Evolutionary conservation across 1,140 invertebrate species (phyloP), one percentile per base, ranked within the genome.

Genomic region (Yoshiicerus persimilis): DNA sequence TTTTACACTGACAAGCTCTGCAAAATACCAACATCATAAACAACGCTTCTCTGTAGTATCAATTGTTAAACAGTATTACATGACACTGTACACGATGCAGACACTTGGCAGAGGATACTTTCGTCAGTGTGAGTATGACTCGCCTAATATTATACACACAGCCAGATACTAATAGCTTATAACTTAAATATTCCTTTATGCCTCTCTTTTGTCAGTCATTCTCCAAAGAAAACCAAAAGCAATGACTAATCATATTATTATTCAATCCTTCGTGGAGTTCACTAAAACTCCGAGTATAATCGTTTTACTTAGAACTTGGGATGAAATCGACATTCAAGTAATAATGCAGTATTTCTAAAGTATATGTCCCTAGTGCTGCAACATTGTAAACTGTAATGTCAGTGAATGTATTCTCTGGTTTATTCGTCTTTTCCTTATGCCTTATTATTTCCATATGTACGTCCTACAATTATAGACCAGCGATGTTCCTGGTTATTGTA

Each of bases 181-280:
- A 9, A 38, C 4, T 34, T 77, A 34, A 32, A 23, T 13, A 36
- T 77, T 34, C 16, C 20, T 27, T 38, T n/a, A n/a, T n/a, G n/a
- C n/a, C 8, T 6, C 20, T 32, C 34, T 80, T 80, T 34, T 80
- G 34, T 80, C n/a, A 11, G 10, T 30, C 30, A n/a, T n/a, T 80
- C 75, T 80, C 27, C 32, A 13, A 80, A 32, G 20, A 66, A n/a
- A 66, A 66, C 62, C 23, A 23, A 16, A 30, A 80, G 75, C 75
- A 80, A 80, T 80, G 75, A 80, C 75, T 34, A 80, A 80, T 80
- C 75, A 80, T 38, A 77, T 77, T 77, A 80, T 36, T 36, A 80
- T 80, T 36, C 34, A 32, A 77, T 32, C 27, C 30, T 77, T 41
- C 39, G 9, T 41, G 11, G 16, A 47, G 8, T 47, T 47, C 13